Evolutionary conservation across 2,888 invertebrate species (phyloP).

Genomic region (Prosopocoilus inquinatus): DNA sequence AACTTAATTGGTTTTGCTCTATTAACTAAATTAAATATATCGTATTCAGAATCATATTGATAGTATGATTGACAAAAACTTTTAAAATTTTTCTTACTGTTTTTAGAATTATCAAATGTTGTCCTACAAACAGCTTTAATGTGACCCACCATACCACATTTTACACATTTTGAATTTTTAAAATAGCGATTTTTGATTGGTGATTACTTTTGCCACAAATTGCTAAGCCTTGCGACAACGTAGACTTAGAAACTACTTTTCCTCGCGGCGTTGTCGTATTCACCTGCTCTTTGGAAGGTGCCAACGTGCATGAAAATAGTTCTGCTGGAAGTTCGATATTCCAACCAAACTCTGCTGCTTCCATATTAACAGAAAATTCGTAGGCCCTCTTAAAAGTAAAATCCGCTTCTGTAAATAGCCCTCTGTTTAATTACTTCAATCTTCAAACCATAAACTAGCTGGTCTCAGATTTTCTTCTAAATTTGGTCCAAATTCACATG

Average conservation of each 20-base stretch:
- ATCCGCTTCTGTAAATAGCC: constrained; percentile 13
- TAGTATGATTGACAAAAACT: neutral
- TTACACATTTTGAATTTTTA: neutral
- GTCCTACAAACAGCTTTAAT: neutral
- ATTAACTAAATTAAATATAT: neutral
- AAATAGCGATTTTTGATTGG: neutral
- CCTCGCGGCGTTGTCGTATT: too few relatives aligned
- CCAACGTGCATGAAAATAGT: too few relatives aligned
- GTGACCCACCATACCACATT: neutral
- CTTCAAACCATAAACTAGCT: constrained; percentile 5
- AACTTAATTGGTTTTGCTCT: neutral
- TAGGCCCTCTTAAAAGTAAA: constrained; percentile 8
- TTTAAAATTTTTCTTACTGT: neutral
- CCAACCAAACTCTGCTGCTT: neutral
- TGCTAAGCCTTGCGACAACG: too few relatives aligned
- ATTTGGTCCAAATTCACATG: neutral
- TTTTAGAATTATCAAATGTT: neutral
- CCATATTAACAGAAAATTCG: constrained; percentile 1
- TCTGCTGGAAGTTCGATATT: too few relatives aligned
- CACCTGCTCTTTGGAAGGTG: too few relatives aligned
- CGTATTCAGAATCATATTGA: neutral
- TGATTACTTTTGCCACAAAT: neutral
- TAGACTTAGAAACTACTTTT: too few relatives aligned
- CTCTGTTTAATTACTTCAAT: constrained; percentile 1
- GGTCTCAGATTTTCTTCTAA: constrained; percentile 7